phyloP scores from a whole-genome alignment of 2,113 vertebrate species.

The Thoracochromis brauschi region DNA sequence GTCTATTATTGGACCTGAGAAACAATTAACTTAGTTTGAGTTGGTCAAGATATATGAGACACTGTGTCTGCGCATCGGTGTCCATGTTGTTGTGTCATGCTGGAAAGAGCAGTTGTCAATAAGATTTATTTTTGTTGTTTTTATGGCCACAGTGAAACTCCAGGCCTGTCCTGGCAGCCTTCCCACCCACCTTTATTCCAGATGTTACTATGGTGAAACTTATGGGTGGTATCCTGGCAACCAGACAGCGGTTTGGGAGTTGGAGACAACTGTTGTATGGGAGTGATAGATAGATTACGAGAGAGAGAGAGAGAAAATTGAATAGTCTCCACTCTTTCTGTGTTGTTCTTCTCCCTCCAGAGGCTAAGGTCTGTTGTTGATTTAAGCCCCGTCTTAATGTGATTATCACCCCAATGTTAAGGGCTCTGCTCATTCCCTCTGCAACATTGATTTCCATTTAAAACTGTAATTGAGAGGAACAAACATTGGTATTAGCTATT shows the following conservation, averaged over 20 bases:
- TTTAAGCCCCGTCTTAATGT: conserved; percentile 70
- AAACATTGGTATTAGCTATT: conserved; percentile 73
- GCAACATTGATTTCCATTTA: conserved; percentile 79
- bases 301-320: conserved; percentile 40
- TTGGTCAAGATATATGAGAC: conserved; percentile 9
- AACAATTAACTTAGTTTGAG: conserved; percentile 43
- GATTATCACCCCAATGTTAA: conserved; percentile 63
- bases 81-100: background rate
- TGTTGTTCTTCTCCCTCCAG: conserved; percentile 63
- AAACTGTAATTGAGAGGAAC: conserved; percentile 77
- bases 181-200: conserved; percentile 81
- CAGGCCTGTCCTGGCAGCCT: conserved; percentile 69
- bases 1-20: conserved; percentile 4
- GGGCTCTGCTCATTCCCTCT: conserved; percentile 65
- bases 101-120: conserved; percentile 59
- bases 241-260: conserved; percentile 63
- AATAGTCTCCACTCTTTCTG: conserved; percentile 53
- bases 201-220: conserved; percentile 79
- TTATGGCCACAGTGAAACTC: conserved; percentile 71
- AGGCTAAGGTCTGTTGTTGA: conserved; percentile 69
- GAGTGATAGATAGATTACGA: conserved; percentile 58
- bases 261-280: conserved; percentile 48
- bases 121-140: conserved; percentile 78
- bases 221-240: conserved; percentile 75
- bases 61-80: background rate